phyloP scores from a whole-genome alignment of 2,888 invertebrate genomes.

The Octonoba sinensis region DNA sequence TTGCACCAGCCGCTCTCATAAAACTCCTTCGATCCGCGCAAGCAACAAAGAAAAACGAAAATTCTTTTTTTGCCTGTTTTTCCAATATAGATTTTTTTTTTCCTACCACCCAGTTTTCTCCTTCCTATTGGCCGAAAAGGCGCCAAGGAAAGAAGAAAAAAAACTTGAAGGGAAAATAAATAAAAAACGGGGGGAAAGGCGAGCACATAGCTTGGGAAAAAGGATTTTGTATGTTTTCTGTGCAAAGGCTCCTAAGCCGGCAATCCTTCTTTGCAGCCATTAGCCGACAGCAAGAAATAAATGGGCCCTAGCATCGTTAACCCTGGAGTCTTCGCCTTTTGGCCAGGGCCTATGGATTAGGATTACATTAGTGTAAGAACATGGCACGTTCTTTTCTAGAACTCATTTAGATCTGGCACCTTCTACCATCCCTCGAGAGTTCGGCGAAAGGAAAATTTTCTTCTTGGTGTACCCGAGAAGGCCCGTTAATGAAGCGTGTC shows the following conservation, averaged over 20 bases:
- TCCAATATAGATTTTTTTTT: conserved; percentile 14
- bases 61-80: conserved; percentile 22
- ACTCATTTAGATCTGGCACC: conserved; percentile 62
- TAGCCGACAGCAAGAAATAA: conserved; percentile 61
- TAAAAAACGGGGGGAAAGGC: conserved; percentile 34
- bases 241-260: conserved; percentile 60
- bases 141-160: conserved; percentile 46
- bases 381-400: conserved; percentile 60
- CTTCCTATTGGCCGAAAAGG: conserved; percentile 49
- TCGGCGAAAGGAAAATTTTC: conserved; percentile 43
- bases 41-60: conserved; percentile 5
- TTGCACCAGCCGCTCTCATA: conserved; percentile 63
- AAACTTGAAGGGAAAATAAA: conserved; percentile 7
- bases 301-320: conserved; percentile 61
- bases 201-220: conserved; percentile 47
- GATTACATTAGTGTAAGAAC: conserved; percentile 63
- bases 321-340: conserved; percentile 56
- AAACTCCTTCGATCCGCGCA: conserved; percentile 62
- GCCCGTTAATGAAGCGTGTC: conserved; percentile 25
- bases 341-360: conserved; percentile 61
- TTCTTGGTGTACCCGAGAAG: conserved; percentile 25
- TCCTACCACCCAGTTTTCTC: neutral
- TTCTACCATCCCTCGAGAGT: conserved; percentile 32
- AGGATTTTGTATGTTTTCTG: conserved; percentile 64
- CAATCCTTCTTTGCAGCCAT: conserved; percentile 62